Evolutionary conservation across 2,113 vertebrate species (phyloP).

Genomic region (Lampris incognitus): DNA sequence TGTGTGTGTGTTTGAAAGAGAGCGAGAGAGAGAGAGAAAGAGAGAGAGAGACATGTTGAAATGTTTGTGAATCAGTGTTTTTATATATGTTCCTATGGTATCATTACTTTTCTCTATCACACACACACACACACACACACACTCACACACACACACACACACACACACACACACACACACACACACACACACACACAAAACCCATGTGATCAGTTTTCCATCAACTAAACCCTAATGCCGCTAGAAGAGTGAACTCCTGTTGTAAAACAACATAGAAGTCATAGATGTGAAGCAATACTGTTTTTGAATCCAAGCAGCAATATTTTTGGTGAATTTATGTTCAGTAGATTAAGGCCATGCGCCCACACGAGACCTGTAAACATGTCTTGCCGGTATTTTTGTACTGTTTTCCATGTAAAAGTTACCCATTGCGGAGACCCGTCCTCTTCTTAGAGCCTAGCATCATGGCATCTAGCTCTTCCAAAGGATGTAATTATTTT

Average conservation of each 20-base stretch:
- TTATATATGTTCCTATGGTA: constrained; percentile 31
- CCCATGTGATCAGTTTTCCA: constrained; percentile 39
- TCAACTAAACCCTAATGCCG: constrained; percentile 39
- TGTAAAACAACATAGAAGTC: neutral
- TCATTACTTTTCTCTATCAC: constrained; percentile 32
- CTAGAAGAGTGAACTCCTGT: constrained; percentile 1
- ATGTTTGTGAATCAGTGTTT: neutral
- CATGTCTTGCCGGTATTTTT: too few species aligned
- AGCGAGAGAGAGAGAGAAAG: neutral
- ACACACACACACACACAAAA: constrained; percentile 2
- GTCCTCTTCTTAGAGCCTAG: too few species aligned
- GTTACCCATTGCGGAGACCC: too few species aligned
- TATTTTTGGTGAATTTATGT: too few species aligned
- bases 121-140: constrained; percentile 9
- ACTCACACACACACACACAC: constrained; percentile 10
- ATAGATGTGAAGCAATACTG: too few species aligned
- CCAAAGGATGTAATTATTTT: too few species aligned
- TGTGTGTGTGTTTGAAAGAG: constrained; percentile 12
- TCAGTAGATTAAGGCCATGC: too few species aligned
- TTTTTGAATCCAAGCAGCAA: too few species aligned
- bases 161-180: neutral
- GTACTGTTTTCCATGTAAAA: too few species aligned
- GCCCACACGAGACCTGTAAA: too few species aligned
- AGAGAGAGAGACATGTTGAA: neutral
- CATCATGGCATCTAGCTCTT: too few species aligned